Base-by-base conservation (phyloP, 2,888 invertebrate genomes). In the Diarsia dahlii region DNA sequence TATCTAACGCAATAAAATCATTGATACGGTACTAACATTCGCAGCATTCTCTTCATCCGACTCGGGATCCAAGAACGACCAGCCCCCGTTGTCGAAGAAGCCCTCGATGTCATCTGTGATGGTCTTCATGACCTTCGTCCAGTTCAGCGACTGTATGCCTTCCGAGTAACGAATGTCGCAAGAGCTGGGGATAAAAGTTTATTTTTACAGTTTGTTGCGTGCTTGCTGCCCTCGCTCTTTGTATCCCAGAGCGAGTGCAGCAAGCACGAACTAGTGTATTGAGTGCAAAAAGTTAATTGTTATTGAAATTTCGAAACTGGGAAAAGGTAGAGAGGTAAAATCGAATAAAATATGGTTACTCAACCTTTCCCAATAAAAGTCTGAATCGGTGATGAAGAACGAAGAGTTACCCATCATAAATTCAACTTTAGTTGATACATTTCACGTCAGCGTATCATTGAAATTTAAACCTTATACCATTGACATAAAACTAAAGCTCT, bases 91-190 rank as follows among this genome's bases (percentile, higher is more conserved):
- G 78, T 99, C 99, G 93, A 99, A 99, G 97, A 99, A 99, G 0
- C 99, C 99, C 91, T 99, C 99, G 0, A 99, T 99, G 95, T 99
- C 99, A 92, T 99, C 99, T 0, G 98, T 98, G 89, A 99, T 99
- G 0, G 99, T 99, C 96, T 99, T 99, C 99, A 99, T 99, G 87
- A 99, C 99, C 95, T 99, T 99, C 0, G 98, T 98, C 99, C 99
- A 99, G 96, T 99, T 99, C 89, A 99, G 97, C 0, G 99, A 99
- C 93, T 99, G 99, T 72, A 99, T 98, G 90, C 99, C 99, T 95
- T 99, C 99, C 0, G 99, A 98, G 95, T 99, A 99, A 62, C 99
- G 98, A 87, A 99, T 99, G 92, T 99, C 99, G 94, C 99, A 99
- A 0, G 99, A 99, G 92, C 98, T 98, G 92, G n/a, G 92, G 58